Base-by-base conservation (phyloP, 2,113 vertebrate genomes). In the Hemicordylus capensis region DNA sequence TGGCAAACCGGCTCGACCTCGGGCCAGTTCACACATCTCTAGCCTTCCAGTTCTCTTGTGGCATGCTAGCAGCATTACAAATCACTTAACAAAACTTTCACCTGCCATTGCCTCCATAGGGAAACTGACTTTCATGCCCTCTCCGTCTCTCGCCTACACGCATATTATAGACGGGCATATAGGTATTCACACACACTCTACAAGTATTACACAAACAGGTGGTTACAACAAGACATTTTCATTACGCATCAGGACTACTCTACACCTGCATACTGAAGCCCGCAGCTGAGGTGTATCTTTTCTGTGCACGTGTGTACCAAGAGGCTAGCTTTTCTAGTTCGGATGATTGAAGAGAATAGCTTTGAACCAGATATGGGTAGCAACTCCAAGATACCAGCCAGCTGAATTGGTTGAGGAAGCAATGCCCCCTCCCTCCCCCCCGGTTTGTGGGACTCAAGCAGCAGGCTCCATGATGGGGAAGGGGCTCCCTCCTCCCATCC, bases 181-280 rank as follows among this genome's bases (percentile, higher is more conserved):
- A n/a, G n/a, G n/a, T n/a, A n/a, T n/a, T n/a, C n/a, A n/a, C n/a
- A n/a, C 19, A 15, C n/a, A 63, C 51, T 17, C 12, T 10, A 54
- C n/a, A 19, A 3, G 28, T n/a, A n/a, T n/a, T n/a, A 39, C 26
- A n/a, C 1, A 14, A 85, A 34, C 17, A 39, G 37, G 59, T 1
- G 4, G 61, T 20, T 1, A 3, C 37, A 46, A 72, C 48, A 15
- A 0, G 3, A 0, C 28, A 14, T 67, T 44, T 31, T 24, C 15
- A 46, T 74, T 20, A 10, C 31, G 9, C 20, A 31, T 74, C 56
- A 34, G 44, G 63, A 80, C 34, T 39, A 67, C 59, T 59, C 24
- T 42, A 61, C 11, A 8, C 51, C 17, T 46, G 42, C 77, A 48
- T 37, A n/a, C 11, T 31, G 46, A 56, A 20, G 20, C 34, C 34